Conservation (phyloP, 2,888 invertebrate species). For the Eupithecia tripunctaria region DNA sequence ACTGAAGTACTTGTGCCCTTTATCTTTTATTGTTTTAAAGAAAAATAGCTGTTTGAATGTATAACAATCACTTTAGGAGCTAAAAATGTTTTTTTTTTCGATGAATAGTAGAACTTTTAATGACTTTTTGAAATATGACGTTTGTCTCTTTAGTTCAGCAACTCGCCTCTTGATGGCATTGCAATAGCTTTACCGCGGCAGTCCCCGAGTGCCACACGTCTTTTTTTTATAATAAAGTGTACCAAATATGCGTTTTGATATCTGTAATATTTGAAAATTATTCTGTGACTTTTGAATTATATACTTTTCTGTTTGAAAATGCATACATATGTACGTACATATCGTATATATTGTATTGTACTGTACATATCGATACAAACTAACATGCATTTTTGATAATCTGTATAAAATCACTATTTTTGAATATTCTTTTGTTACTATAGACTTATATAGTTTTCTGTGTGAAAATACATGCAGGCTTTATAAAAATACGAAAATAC, state of each 20-base stretch:
- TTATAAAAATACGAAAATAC: background rate
- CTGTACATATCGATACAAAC: too few species aligned
- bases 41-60: background rate
- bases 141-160: too few species aligned
- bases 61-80: background rate
- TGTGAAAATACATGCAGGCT: background rate
- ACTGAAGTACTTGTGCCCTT: conserved; percentile 80
- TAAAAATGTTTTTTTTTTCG: background rate
- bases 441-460: background rate
- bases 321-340: too few species aligned
- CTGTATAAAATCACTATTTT: background rate
- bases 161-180: too few species aligned
- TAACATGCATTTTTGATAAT: too few species aligned
- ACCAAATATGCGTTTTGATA: background rate
- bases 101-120: too few species aligned
- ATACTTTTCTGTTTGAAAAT: background rate
- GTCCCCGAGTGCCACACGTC: too few species aligned
- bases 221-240: too few species aligned
- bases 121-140: too few species aligned
- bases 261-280: background rate
- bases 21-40: conserved; percentile 31
- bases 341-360: too few species aligned
- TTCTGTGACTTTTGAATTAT: background rate
- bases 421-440: background rate
- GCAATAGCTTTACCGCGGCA: too few species aligned